phyloP scores from a whole-genome alignment of 2,888 invertebrate genomes.

The Limnephilus auricula region DNA sequence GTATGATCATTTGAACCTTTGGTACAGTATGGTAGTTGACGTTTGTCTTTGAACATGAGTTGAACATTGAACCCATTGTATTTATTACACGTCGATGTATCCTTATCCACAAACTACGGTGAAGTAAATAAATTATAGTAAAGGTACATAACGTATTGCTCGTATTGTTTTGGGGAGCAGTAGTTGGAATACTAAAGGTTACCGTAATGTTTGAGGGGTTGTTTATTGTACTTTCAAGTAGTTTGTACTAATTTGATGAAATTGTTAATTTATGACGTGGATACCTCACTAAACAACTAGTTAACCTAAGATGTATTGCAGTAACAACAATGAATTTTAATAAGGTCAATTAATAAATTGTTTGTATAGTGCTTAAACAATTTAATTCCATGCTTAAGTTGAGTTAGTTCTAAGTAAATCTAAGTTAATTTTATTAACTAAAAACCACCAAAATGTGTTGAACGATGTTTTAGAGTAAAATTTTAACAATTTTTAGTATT shows the following conservation, averaged over 20 bases:
- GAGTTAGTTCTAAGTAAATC: too few species aligned
- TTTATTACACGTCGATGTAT: slow-evolving; percentile 12
- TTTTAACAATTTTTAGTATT: not conserved
- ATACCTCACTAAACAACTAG: not conserved
- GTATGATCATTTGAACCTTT: not conserved
- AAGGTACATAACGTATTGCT: not conserved
- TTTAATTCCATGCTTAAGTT: too few species aligned
- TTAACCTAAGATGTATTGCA: not conserved
- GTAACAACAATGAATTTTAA: not conserved
- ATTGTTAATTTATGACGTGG: not conserved
- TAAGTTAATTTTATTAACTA: too few species aligned
- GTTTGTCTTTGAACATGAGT: slow-evolving; percentile 35
- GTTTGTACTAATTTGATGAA: slow-evolving; percentile 12
- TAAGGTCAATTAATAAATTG: too few species aligned
- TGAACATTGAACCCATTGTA: not conserved
- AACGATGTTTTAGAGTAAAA: not conserved
- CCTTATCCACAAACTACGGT: not conserved
- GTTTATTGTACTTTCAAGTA: not conserved
- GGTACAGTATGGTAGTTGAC: slow-evolving; percentile 46
- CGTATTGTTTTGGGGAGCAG: not conserved
- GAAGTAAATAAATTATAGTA: not conserved
- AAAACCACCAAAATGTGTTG: too few species aligned
- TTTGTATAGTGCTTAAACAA: too few species aligned
- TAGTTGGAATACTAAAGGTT: slow-evolving; percentile 19
- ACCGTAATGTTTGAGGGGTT: slow-evolving; percentile 24